Evolutionary conservation across 2,797 vertebrate genomes (phyloP).

Genomic region (Sebastiscus tertius): DNA sequence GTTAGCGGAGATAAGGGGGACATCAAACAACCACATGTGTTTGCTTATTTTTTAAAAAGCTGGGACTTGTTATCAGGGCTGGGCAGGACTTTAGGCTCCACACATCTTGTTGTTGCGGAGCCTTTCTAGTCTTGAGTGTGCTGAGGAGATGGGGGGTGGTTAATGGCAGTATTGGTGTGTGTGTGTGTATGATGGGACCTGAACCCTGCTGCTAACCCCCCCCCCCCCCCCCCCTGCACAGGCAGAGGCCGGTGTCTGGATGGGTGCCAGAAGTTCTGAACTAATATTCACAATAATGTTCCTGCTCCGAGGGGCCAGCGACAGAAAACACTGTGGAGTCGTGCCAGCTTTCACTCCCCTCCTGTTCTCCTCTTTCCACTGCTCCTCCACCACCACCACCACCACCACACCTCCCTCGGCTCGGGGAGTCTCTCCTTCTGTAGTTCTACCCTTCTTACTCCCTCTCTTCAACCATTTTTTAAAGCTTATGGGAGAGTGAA

Average conservation of each 20-base stretch:
- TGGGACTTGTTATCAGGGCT: constrained; percentile 84
- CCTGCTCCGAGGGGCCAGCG: constrained; percentile 63
- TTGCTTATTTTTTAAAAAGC: constrained; percentile 80
- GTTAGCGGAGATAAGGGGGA: constrained; percentile 80
- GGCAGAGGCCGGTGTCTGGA: constrained; percentile 72
- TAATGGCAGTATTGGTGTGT: constrained; percentile 61
- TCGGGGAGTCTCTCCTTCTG: constrained; percentile 43
- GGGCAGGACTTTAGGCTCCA: constrained; percentile 82
- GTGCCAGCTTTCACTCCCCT: constrained; percentile 67
- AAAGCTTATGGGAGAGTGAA: constrained; percentile 32
- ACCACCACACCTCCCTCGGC: constrained; percentile 48
- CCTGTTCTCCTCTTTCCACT: constrained; percentile 50
- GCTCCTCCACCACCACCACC: constrained; percentile 30
- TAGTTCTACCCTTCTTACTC: constrained; percentile 31
- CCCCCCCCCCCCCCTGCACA: constrained; percentile 30
- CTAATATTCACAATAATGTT: constrained; percentile 79
- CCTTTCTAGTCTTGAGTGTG: constrained; percentile 73
- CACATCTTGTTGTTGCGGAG: constrained; percentile 80
- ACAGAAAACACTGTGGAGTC: constrained; percentile 74
- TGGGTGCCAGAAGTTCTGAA: constrained; percentile 75
- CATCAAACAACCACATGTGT: constrained; percentile 83
- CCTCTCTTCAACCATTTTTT: constrained; percentile 18
- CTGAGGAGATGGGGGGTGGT: constrained; percentile 53
- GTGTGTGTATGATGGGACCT: constrained; percentile 52
- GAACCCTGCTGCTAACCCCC: constrained; percentile 66